Evolutionary conservation across 2,888 invertebrate species (phyloP).

Genomic region (Deilephila elpenor): DNA sequence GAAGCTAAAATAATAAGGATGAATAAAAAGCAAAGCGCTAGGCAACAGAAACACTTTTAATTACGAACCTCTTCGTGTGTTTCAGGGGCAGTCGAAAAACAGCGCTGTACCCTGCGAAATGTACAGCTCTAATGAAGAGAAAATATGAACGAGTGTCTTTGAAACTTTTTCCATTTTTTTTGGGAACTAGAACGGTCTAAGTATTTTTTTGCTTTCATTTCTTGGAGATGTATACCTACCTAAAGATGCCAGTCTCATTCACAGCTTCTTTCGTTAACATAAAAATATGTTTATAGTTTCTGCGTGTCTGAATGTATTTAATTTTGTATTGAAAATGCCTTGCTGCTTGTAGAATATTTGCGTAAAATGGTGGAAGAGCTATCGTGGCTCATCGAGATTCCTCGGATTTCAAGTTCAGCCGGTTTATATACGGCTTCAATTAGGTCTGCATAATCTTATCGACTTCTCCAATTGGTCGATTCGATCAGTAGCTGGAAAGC

Average conservation of each 20-base stretch:
- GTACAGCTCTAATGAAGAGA: slow-evolving; percentile 16
- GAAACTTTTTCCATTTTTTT: slow-evolving; percentile 8
- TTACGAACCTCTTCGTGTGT: slow-evolving; percentile 10
- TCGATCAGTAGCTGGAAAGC: no score
- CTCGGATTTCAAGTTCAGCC: no score
- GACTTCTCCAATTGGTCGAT: no score
- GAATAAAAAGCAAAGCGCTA: not conserved
- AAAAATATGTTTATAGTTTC: no score
- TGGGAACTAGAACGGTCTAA: not conserved
- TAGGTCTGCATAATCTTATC: not conserved
- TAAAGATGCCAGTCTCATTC: not conserved
- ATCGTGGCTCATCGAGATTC: no score
- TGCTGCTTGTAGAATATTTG: no score
- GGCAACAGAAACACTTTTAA: slow-evolving; percentile 16
- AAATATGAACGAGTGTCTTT: slow-evolving; percentile 25
- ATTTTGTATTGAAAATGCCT: no score
- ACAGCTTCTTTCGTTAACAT: not conserved
- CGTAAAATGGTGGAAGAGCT: no score
- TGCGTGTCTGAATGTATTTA: no score
- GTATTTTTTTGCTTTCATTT: not conserved
- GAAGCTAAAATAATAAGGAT: not conserved
- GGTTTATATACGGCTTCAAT: not conserved
- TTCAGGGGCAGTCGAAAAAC: not conserved
- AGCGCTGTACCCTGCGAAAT: not conserved
- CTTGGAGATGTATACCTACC: not conserved